Base-by-base conservation (phyloP, 2,113 vertebrate genomes). In the Embiotoca jacksoni region DNA sequence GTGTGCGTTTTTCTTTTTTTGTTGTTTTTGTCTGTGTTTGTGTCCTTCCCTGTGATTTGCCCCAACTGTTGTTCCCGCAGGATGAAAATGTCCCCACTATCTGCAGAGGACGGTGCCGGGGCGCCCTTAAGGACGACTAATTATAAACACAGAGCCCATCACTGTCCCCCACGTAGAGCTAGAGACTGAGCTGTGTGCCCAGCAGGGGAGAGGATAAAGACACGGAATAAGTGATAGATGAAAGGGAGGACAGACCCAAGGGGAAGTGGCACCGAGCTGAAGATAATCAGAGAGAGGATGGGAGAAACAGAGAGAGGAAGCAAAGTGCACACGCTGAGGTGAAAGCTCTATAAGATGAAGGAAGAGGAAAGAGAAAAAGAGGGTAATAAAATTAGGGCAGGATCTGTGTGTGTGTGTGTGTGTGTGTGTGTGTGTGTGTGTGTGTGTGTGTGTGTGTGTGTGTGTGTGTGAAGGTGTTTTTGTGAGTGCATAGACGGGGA, bases 61-160 rank as follows among this genome's bases (percentile, higher is more conserved):
- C 78, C 15, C 15, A 33, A 30, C 53, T 61, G 63, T 64, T 75
- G 60, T 77, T 76, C 79, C 71, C 78, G 78, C 71, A 74, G 75
- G 71, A 86, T 70, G 50, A 78, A 87, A 82, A 88, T 60, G 90
- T 91, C 88, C 79, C 62, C 66, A 57, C 86, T 85, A 83, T 90
- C 86, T 90, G 89, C 68, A 85, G 78, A 91, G 89, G 91, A 91
- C 83, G 3, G 46, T 70, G 50, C 44, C 31, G 11, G 72, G 79
- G 67, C 6, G 5, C 84, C 88, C 86, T 84, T 84, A 84, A 92
- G 88, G 90, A 91, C 47, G 39, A 67, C 88, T 91, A 91, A 93
- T 92, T 89, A 89, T 92, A 89, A 89, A 88, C 84, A 35, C 64
- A 4, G 37, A 83, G 75, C 80, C 81, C 74, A 68, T 88, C 73